These are phyloP conservation scores for Lerema accius DNA, from an alignment of 1,140 invertebrate genomes.

Conservation along the genomic window DNA sequence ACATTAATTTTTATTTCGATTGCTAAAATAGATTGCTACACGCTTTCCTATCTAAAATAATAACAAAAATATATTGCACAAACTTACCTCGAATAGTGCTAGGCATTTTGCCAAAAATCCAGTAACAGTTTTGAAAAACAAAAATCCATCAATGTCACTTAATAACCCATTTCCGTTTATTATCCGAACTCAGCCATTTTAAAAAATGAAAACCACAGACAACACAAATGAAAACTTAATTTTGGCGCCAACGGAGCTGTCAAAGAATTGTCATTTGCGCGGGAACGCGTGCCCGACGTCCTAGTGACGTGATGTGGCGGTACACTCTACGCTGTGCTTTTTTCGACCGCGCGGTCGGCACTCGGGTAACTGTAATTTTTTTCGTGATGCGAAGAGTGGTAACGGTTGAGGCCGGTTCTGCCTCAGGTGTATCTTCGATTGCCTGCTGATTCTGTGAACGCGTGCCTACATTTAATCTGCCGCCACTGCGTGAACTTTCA, in stretches of 20 bases:
- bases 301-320: conserved; percentile 59
- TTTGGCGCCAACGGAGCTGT: conserved; percentile 59
- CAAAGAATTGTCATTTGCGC: conserved; percentile 67
- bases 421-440: conserved; percentile 56
- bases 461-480: conserved; percentile 39
- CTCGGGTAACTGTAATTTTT: conserved; percentile 75
- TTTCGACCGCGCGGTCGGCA: conserved; percentile 66
- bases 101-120: conserved; percentile 75
- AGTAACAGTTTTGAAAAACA: conserved; percentile 47
- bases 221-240: conserved; percentile 39
- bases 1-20: conserved; percentile 3
- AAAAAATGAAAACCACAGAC: conserved; percentile 38
- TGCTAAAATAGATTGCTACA: conserved; percentile 6
- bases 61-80: conserved; percentile 33
- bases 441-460: conserved; percentile 51
- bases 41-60: conserved; percentile 10
- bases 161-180: conserved; percentile 48
- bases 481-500: not conserved
- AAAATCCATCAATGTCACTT: conserved; percentile 55
- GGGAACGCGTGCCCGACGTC: conserved; percentile 61
- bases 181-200: conserved; percentile 61
- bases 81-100: conserved; percentile 75
- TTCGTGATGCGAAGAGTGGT: conserved; percentile 66
- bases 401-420: conserved; percentile 70
- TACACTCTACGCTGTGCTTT: conserved; percentile 67